Evolutionary conservation across 2,888 invertebrate species (phyloP), one percentile per base, ranked within the genome.

Genomic region (Ligdia adustata): DNA sequence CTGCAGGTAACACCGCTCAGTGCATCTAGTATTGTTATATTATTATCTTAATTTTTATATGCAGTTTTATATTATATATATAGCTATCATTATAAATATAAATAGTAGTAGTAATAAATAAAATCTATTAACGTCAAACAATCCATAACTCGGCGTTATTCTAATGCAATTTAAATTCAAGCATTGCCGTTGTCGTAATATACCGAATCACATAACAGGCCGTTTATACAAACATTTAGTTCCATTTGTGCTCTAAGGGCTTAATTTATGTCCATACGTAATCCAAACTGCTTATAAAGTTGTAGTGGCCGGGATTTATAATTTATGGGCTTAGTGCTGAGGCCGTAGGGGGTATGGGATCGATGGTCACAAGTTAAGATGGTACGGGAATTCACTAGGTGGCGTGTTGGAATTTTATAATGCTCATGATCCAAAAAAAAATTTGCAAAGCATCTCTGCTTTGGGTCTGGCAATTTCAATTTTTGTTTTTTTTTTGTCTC

Each of bases 211-310:
- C 42, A 45, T 42, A 41, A 33, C 52, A 40, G 31, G 44, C 42
- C 43, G 44, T 43, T 49, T 49, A 43, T 38, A 43, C 33, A 38
- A 48, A 51, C 45, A 49, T 54, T 56, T 54, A 54, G 47, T 32
- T 41, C 39, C 44, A 49, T 53, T 59, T 62, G 45, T 50, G 42
- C 53, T 57, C 45, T 53, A 43, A 53, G 49, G 55, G 60, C 53
- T 64, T 64, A 68, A 69, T 69, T 68, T 69, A 69, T 66, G 66
- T 60, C 55, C 57, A 66, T 63, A 59, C 64, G 64, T 69, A 69
- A 68, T 68, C 68, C 64, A 55, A 61, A 50, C 50, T 55, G 57
- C 58, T 61, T 64, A 66, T 63, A 61, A 58, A 56, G 52, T 57
- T 55, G 58, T 54, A 58, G 49, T 57, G 53, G 45, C 50, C 44